Conservation (phyloP, 2,888 invertebrate genomes). For the Steinernema scapterisci region DNA sequence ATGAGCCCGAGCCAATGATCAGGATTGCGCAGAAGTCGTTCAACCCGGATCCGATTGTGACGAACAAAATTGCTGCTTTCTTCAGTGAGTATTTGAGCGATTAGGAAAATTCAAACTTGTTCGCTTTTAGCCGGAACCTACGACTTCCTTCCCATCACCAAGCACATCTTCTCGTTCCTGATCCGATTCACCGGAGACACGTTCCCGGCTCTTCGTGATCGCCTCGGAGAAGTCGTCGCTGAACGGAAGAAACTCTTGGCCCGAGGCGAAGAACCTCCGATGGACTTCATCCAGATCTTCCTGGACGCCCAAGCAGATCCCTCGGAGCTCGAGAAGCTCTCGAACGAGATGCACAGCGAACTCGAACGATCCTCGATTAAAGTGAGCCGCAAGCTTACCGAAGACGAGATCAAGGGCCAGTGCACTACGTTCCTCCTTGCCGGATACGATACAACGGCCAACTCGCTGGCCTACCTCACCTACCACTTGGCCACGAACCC, state of each 20-base stretch:
- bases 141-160: slow-evolving; percentile 14
- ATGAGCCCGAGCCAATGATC: slow-evolving; percentile 18
- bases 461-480: slow-evolving; percentile 69
- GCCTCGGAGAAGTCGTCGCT: slow-evolving; percentile 25
- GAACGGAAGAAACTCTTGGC: slow-evolving; percentile 7
- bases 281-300: slow-evolving; percentile 63
- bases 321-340: slow-evolving; percentile 14
- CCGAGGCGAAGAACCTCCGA: slow-evolving; percentile 9
- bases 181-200: slow-evolving; percentile 6
- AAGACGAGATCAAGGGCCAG: slow-evolving; percentile 67
- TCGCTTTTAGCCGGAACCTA: not conserved
- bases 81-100: not conserved
- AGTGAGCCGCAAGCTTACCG: slow-evolving; percentile 37
- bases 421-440: slow-evolving; percentile 70
- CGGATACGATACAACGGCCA: slow-evolving; percentile 72
- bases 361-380: not conserved
- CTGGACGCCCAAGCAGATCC: slow-evolving; percentile 50
- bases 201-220: slow-evolving; percentile 31
- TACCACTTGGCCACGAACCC: slow-evolving; percentile 70
- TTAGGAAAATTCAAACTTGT: not conserved
- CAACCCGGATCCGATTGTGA: not conserved
- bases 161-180: slow-evolving; percentile 3
- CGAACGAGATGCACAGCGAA: slow-evolving; percentile 26
- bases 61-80: slow-evolving; percentile 24
- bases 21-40: slow-evolving; percentile 21